Evolutionary conservation across 2,888 invertebrate genomes (phyloP), one percentile per base, ranked within the genome.

Genomic region (Caenorhabditis imperialis): DNA sequence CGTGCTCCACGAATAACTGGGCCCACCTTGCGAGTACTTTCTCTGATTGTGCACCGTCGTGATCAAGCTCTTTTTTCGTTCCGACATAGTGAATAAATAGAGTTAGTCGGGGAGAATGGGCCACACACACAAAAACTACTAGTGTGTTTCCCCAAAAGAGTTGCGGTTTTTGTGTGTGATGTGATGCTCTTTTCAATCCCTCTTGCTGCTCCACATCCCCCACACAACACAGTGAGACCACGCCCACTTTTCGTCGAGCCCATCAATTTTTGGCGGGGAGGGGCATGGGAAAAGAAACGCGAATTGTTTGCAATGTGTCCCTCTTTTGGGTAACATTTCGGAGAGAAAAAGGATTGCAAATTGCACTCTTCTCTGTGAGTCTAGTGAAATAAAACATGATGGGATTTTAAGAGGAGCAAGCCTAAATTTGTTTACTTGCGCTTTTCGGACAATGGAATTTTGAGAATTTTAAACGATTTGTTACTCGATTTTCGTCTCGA

Each of bases 41-140:
- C 77, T 65, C 45, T 79, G 79, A 48, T 75, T 70, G 51, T 70
- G 63, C 8, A 72, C 62, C 3, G 75, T 73, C 35, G 67, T 67
- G 44, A 79, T 79, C 20, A 79, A 63, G 40, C 73, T 74, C 48
- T 79, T 79, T 50, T 79, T 79, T 12, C 79, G 51, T 30, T 75
- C 76, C 38, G 70, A 58, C 69, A 70, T 63, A 2, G 48, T 53
- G 20, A 18, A 16, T 48, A 10, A 35, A 5, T 35, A 4, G 14
- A 7, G 35, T 35, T 33, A 14, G n/a, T n/a, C 14, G 30, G 23
- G 37, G 50, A 51, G 30, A 33, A 38, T 35, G 30, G n/a, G n/a
- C n/a, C n/a, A n/a, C n/a, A n/a, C n/a, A n/a, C n/a, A n/a, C n/a
- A n/a, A n/a, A n/a, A n/a, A n/a, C n/a, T n/a, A n/a, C n/a, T n/a